phyloP scores from a whole-genome alignment of 2,888 invertebrate genomes.

The Sphecodes monilicornis region DNA sequence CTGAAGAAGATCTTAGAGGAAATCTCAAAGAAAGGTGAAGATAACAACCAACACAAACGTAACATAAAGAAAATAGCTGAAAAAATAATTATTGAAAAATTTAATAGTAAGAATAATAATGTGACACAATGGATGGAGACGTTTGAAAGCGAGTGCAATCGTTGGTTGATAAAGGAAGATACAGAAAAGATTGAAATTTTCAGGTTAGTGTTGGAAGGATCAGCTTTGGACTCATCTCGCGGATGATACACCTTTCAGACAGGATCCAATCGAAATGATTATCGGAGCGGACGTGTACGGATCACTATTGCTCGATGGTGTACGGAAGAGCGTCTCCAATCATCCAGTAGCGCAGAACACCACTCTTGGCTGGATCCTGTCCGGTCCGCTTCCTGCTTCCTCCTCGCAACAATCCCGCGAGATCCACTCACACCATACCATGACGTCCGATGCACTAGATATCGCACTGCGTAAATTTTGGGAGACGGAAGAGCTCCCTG shows the following conservation, averaged over 20 bases:
- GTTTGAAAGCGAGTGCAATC: background rate
- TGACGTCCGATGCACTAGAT: background rate
- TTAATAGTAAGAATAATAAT: background rate
- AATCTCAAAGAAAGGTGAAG: background rate
- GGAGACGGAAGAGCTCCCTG: background rate
- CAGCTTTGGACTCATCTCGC: no score
- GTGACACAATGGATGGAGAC: background rate
- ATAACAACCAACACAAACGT: background rate
- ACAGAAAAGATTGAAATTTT: slow-evolving; percentile 8
- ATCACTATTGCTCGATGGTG: background rate
- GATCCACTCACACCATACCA: background rate
- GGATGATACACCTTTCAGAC: background rate
- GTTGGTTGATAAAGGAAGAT: background rate
- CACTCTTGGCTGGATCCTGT: background rate
- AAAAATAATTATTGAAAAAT: slow-evolving; percentile 1
- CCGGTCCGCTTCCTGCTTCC: background rate
- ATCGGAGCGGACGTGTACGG: background rate
- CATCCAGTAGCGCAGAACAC: slow-evolving; percentile 1
- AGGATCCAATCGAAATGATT: background rate
- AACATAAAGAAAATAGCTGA: slow-evolving; percentile 1
- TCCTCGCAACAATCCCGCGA: no score
- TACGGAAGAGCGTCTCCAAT: background rate
- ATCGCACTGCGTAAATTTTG: background rate
- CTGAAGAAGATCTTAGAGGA: background rate
- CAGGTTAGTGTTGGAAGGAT: no score